phyloP scores from a whole-genome alignment of 2,888 invertebrate genomes.

The Plagiodera versicolora region DNA sequence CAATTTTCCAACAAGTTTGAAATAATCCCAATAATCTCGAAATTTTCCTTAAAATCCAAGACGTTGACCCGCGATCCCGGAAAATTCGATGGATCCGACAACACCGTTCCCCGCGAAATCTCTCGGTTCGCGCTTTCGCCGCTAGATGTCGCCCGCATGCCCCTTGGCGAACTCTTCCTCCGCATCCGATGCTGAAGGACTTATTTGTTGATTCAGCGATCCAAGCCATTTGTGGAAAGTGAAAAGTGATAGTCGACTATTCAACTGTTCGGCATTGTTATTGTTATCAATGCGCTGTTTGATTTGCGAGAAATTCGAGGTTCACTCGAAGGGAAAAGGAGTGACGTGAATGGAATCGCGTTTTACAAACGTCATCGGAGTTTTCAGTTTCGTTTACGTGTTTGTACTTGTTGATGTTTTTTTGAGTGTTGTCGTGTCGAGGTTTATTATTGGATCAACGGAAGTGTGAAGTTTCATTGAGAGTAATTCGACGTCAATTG shows the following conservation, averaged over 20 bases:
- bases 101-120: conserved; percentile 18
- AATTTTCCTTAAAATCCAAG: no score
- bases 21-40: no score
- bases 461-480: conserved; percentile 1
- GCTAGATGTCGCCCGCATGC: conserved; percentile 21
- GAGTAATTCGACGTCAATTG: neutral
- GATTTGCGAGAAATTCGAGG: conserved; percentile 15
- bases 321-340: conserved; percentile 1
- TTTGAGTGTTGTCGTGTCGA: neutral
- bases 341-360: neutral
- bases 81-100: conserved; percentile 7
- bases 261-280: conserved; percentile 21
- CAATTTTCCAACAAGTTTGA: no score
- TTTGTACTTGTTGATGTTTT: neutral
- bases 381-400: neutral
- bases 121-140: neutral
- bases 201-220: conserved; percentile 24
- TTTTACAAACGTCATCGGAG: neutral
- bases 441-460: neutral
- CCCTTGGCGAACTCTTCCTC: conserved; percentile 1
- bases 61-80: no score
- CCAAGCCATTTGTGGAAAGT: conserved; percentile 22
- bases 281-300: conserved; percentile 19
- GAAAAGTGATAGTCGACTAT: conserved; percentile 23
- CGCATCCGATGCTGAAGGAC: conserved; percentile 17